Evolutionary conservation across 2,888 invertebrate species (phyloP), one percentile per base, ranked within the genome.

Genomic region (Drosophila nr. medialis): DNA sequence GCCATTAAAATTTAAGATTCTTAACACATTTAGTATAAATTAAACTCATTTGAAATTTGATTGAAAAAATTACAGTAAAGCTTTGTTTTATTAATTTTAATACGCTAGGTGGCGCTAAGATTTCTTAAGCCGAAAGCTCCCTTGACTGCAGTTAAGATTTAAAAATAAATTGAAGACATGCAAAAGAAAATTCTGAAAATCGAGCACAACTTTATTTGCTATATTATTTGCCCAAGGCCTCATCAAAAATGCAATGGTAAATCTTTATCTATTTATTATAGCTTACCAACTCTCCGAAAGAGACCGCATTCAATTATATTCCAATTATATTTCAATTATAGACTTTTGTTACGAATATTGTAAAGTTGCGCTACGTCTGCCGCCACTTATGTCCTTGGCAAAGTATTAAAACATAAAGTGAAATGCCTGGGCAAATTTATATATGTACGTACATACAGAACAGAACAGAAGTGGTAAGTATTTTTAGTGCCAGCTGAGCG

Each of bases 301-400:
- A 54, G 50, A 49, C 76, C 36, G 67, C 75, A 84, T 78, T 75
- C 80, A 84, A 83, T 84, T 84, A 83, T 80, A 72, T 59, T 72
- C 38, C 74, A 84, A 83, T 83, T 86, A 85, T 77, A 69, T 82
- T 84, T 84, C 86, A 80, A 86, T 85, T 84, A 82, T 77, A 77
- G 75, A 74, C 56, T 63, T 78, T 72, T 61, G 61, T 49, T 38
- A 36, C 38, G 49, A 58, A 58, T 62, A 65, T 50, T 72, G 38
- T 30, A 70, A 80, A 81, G 53, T 71, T 42, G 32, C 69, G 55
- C 42, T 64, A 50, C 63, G 29, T n/a, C 55, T 64, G 40, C n/a
- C 56, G 55, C 60, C 64, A 40, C 38, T 61, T 64, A 51, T 64
- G 83, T 72, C 84, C 86, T 84, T 84, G 84, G 55, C 69, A 63